These are phyloP conservation scores for Galaxea fascicularis DNA, from an alignment of 92 coral and sea anemone species.

Conservation along the genomic window DNA sequence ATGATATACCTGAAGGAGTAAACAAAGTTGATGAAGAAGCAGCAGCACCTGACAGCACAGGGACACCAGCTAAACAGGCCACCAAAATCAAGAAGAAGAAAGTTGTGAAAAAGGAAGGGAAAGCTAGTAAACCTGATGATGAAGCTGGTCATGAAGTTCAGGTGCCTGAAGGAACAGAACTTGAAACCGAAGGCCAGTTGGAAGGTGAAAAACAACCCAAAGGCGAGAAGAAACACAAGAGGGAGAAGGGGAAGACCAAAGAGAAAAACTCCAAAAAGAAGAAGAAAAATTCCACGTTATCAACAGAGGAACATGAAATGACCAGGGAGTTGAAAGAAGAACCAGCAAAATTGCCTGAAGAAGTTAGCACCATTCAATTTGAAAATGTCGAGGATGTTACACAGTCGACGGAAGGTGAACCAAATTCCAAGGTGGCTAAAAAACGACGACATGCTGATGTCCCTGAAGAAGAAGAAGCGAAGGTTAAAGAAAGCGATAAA, in stretches of 20 bases:
- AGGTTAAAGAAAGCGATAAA: slow-evolving; percentile 77
- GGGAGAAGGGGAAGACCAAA: slow-evolving; percentile 82
- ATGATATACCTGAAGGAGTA: slow-evolving; percentile 37
- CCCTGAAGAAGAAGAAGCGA: slow-evolving; percentile 65
- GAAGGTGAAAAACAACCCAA: slow-evolving; percentile 66
- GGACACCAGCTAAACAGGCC: slow-evolving; percentile 53
- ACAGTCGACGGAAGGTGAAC: slow-evolving; percentile 26
- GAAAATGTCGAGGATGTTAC: slow-evolving; percentile 39
- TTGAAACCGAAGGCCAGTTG: slow-evolving; percentile 29
- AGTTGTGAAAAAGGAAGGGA: slow-evolving; percentile 72
- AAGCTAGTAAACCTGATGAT: slow-evolving; percentile 44
- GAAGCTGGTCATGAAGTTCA: slow-evolving; percentile 35
- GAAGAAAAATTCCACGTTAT: slow-evolving; percentile 54
- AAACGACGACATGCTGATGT: slow-evolving; percentile 67
- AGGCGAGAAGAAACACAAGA: slow-evolving; percentile 81
- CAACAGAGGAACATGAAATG: slow-evolving; percentile 19
- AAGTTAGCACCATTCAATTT: slow-evolving; percentile 22
- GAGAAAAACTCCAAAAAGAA: slow-evolving; percentile 86
- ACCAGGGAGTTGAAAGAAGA: slow-evolving; percentile 26
- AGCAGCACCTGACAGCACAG: slow-evolving; percentile 27
- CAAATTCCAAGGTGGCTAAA: slow-evolving; percentile 62
- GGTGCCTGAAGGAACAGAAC: slow-evolving; percentile 27
- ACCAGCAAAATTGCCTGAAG: slow-evolving; percentile 35
- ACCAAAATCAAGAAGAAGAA: slow-evolving; percentile 85
- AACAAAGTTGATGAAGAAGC: slow-evolving; percentile 64